Percentiles rank a stretch among this genome's conserved stretches.
phyloP scores from a whole-genome alignment of 1,140 invertebrate genomes.

The Calephelis nemesis region DNA sequence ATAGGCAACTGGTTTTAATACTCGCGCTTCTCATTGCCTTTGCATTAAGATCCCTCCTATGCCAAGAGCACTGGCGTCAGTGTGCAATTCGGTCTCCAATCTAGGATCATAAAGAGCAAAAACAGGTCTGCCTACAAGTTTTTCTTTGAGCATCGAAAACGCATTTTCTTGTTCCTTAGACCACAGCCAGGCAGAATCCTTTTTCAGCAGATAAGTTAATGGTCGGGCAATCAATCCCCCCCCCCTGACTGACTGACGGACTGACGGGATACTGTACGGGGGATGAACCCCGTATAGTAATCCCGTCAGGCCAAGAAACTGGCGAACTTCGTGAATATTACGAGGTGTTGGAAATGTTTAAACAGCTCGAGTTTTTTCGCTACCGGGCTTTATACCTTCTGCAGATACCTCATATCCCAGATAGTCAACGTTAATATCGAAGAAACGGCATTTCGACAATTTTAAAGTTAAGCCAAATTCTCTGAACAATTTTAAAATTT shows the following conservation, averaged over 20 bases:
- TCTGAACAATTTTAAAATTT: slow-evolving; percentile 18
- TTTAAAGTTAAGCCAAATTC: slow-evolving; percentile 25
- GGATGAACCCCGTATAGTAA: slow-evolving; percentile 25
- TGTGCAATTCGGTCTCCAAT: slow-evolving; percentile 43
- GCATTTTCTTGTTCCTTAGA: slow-evolving; percentile 22
- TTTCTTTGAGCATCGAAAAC: slow-evolving; percentile 31
- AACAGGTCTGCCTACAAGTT: slow-evolving; percentile 39
- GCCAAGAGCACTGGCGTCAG: slow-evolving; percentile 33
- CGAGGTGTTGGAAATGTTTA: slow-evolving; percentile 30
- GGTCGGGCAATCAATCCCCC: slow-evolving; percentile 23
- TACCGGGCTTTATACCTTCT: slow-evolving; percentile 32
- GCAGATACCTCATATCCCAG: slow-evolving; percentile 35
- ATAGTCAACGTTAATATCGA: slow-evolving; percentile 30
- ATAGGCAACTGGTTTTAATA: slow-evolving; percentile 36
- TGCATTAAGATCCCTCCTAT: slow-evolving; percentile 47
- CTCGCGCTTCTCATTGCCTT: slow-evolving; percentile 25
- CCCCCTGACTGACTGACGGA: too few species aligned
- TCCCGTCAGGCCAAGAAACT: slow-evolving; percentile 29
- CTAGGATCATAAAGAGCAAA: slow-evolving; percentile 50
- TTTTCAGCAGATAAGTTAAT: slow-evolving; percentile 23
- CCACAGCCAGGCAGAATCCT: slow-evolving; percentile 23
- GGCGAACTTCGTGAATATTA: slow-evolving; percentile 32
- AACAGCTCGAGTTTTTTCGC: slow-evolving; percentile 30
- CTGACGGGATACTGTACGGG: too few species aligned
- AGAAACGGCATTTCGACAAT: slow-evolving; percentile 33